phyloP scores from a whole-genome alignment of 2,797 vertebrate species.

The Peromyscus attwateri region DNA sequence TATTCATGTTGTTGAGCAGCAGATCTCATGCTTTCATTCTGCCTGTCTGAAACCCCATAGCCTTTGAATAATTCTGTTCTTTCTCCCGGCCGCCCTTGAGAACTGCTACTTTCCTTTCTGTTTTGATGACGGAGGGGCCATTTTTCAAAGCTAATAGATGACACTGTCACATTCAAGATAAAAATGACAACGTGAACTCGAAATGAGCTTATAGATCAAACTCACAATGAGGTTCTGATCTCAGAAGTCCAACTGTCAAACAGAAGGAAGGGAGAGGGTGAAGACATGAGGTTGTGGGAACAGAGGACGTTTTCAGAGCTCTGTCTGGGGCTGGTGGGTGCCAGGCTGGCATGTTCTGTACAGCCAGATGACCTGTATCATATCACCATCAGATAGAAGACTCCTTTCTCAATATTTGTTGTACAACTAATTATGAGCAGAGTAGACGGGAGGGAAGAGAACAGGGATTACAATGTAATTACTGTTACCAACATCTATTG shows the following conservation, averaged over 20 bases:
- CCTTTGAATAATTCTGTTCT: background rate
- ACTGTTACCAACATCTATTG: background rate
- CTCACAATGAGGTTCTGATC: background rate
- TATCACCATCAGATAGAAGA: background rate
- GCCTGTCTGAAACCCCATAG: background rate
- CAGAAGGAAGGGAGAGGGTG: background rate
- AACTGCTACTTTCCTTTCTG: background rate
- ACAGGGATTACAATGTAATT: background rate
- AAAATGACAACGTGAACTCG: background rate
- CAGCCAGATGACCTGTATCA: background rate
- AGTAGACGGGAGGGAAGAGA: background rate
- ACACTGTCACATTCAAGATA: background rate
- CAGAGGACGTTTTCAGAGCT: background rate
- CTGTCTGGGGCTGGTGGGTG: background rate
- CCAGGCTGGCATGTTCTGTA: background rate
- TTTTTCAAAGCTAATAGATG: background rate
- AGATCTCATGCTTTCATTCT: background rate
- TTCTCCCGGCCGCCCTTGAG: background rate
- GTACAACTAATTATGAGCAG: background rate
- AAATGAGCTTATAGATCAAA: background rate
- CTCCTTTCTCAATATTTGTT: background rate
- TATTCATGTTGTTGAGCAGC: background rate
- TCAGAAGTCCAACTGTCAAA: background rate
- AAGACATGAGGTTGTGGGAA: background rate
- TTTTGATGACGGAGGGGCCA: background rate